Base-by-base conservation (phyloP, 2,797 vertebrate genomes). In the Platyrinchus mystaceus region DNA sequence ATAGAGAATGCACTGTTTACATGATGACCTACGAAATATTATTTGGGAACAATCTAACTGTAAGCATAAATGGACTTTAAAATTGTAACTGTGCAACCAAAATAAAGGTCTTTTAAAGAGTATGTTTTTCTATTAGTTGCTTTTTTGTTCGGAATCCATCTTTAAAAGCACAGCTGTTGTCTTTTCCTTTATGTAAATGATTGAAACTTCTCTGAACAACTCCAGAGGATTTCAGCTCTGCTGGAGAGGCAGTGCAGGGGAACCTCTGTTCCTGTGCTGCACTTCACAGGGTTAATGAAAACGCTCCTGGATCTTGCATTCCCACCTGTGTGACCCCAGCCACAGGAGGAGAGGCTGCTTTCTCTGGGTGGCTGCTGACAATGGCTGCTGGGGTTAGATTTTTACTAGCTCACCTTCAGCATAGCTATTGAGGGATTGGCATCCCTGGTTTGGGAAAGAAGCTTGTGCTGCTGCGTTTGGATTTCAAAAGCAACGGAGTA, bases 91-190 rank as follows among this genome's bases (percentile, higher is more conserved):
- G 17, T 94, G 90, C 66, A 95, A 73, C 58, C 93, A 95, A 95
- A 98, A 98, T 98, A 98, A 98, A 98, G 68, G 75, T 95, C 94
- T 96, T 96, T 96, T 95, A 67, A 86, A 96, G 95, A 81, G 68
- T 87, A 36, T 5, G 4, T n/a, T 90, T 76, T 66, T 84, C 64
- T 90, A 21, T 75, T 84, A 14, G 24, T 78, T 50, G 23, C 11
- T 52, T 41, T 77, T 70, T 73, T 70, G 74, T 74, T 53, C 30
- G 46, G 52, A 67, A 43, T 80, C 17, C 0, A 2, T 67, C 14
- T 74, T 82, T 68, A 46, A 41, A 46, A 93, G 21, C 11, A 16
- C 26, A 82, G 30, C 34, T 90, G n/a, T 77, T 1, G 0, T 56
- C 63, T 79, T 81, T 79, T 24, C 30, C 44, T 71, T 64, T 52